Evolutionary conservation across 2,113 vertebrate species (phyloP).

Genomic region (Epinephelus cyanopodus): DNA sequence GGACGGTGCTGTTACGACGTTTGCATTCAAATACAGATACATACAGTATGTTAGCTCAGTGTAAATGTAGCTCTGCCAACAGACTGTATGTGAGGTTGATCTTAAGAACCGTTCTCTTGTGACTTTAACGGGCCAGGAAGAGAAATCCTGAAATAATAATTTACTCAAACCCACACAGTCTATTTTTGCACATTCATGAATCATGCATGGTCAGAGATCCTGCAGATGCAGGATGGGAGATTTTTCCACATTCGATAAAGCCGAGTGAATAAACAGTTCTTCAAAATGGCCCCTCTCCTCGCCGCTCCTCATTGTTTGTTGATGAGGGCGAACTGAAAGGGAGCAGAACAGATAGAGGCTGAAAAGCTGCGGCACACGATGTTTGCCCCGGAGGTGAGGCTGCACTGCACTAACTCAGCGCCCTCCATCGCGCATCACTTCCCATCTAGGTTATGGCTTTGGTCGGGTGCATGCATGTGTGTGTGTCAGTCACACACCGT

Average conservation of each 20-base stretch:
- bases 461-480: constrained; percentile 12
- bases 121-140: background rate
- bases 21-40: too few species aligned
- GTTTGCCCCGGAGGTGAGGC: constrained; percentile 67
- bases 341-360: constrained; percentile 35
- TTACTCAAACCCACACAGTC: background rate
- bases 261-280: background rate
- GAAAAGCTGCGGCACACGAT: constrained; percentile 45
- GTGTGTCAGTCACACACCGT: constrained; percentile 22
- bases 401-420: constrained; percentile 31
- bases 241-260: background rate
- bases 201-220: background rate
- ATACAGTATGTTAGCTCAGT: background rate
- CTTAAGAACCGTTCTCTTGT: background rate
- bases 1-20: background rate
- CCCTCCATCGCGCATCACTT: constrained; percentile 78
- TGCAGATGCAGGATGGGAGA: background rate
- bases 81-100: background rate
- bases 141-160: constrained; percentile 20
- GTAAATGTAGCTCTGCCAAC: background rate
- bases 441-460: constrained; percentile 78
- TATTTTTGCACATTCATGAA: constrained; percentile 32
- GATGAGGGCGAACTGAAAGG: constrained; percentile 43
- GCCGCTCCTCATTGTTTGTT: background rate
- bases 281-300: constrained; percentile 26